These are phyloP conservation scores for Tenthredo distinguenda DNA, from an alignment of 2,888 invertebrate genomes.

Conservation along the genomic window DNA sequence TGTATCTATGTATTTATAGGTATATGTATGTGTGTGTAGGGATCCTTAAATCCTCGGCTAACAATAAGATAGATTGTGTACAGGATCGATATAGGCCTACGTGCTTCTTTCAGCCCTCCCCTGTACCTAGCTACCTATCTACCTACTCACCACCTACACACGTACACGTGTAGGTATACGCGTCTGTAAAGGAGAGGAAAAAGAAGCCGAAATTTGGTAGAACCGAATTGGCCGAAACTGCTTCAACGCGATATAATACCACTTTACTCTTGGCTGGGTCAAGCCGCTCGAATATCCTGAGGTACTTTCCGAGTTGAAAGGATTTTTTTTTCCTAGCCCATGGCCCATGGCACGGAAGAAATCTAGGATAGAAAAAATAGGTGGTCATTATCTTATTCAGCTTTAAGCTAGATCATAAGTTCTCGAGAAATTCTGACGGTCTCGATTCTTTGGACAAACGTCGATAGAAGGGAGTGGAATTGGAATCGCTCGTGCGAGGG, in stretches of 20 bases:
- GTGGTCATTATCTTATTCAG: not conserved
- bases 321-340: not conserved
- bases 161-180: not conserved
- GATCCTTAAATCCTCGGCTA: conserved; percentile 32
- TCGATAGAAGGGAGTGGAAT: not conserved
- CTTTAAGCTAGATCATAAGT: not conserved
- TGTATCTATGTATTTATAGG: not conserved
- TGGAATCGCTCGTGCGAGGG: not conserved
- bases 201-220: conserved; percentile 38
- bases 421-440: not conserved
- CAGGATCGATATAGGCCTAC: conserved; percentile 27
- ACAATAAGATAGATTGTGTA: conserved; percentile 33
- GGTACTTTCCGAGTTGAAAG: conserved; percentile 24
- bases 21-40: not conserved
- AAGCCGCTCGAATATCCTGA: conserved; percentile 30
- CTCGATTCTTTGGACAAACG: not conserved
- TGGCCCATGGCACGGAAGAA: not conserved
- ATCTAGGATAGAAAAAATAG: not conserved
- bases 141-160: not conserved
- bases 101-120: not conserved
- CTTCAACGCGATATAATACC: conserved; percentile 39
- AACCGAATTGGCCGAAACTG: conserved; percentile 24
- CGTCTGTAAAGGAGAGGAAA: conserved; percentile 43
- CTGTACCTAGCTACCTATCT: not conserved
- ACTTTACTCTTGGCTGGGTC: conserved; percentile 24